Conservation (phyloP, 2,797 vertebrate species). For the Scleropages formosus region DNA sequence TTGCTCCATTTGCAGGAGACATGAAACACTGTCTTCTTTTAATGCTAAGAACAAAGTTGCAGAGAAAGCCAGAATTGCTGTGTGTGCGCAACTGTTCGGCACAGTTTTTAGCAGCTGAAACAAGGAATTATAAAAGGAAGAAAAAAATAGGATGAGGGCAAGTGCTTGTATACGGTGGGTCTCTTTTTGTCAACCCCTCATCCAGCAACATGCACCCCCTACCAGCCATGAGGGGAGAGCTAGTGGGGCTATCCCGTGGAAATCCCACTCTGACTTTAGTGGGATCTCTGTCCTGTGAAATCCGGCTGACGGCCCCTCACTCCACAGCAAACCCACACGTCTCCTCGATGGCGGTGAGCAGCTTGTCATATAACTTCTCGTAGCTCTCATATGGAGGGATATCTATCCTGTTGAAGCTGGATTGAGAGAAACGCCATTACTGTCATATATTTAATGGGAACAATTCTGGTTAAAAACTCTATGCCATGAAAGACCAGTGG, state of each 20-base stretch:
- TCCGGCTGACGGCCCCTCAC: conserved; percentile 54
- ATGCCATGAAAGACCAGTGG: not conserved
- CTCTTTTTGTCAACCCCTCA: not conserved
- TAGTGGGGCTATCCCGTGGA: conserved; percentile 31
- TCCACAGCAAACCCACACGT: conserved; percentile 85
- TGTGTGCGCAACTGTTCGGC: conserved; percentile 61
- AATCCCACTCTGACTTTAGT: conserved; percentile 17
- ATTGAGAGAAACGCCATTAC: conserved; percentile 12
- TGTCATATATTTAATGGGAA: not conserved
- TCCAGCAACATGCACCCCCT: not conserved
- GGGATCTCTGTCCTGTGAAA: not conserved
- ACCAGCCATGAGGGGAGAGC: conserved; percentile 35
- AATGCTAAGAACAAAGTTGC: conserved; percentile 39
- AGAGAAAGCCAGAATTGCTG: conserved; percentile 43
- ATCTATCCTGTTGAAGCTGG: conserved; percentile 84
- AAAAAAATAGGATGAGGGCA: conserved; percentile 11
- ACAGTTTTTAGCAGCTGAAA: conserved; percentile 75
- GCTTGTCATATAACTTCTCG: conserved; percentile 84
- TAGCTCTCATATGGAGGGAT: conserved; percentile 83
- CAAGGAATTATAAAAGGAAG: conserved; percentile 42
- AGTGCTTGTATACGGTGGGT: not conserved
- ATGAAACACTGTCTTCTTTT: conserved; percentile 18
- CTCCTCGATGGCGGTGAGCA: conserved; percentile 85
- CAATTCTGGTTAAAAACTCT: not conserved
- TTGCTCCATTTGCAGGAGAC: conserved; percentile 8